phyloP scores from a whole-genome alignment of 2,113 vertebrate species.

The Zosterops japonicus region DNA sequence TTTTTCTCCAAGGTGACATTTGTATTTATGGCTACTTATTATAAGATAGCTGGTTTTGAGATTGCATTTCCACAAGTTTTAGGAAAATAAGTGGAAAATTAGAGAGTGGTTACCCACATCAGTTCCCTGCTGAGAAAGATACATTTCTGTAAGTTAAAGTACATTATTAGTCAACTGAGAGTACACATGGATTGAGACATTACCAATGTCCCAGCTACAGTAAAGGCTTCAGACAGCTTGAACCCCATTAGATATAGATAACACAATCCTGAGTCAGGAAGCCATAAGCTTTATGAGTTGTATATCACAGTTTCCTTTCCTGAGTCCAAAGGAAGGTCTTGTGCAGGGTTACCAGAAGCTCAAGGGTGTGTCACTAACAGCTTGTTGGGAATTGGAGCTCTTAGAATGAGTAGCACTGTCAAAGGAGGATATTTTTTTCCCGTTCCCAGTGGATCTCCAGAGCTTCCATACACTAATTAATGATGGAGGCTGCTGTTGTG shows the following conservation, averaged over 20 bases:
- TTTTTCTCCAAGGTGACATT: background rate
- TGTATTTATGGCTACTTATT: background rate
- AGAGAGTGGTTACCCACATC: background rate
- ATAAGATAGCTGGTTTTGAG: background rate
- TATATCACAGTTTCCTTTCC: background rate
- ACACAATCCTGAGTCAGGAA: background rate
- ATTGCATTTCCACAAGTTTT: background rate
- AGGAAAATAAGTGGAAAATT: background rate
- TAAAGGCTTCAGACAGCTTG: background rate
- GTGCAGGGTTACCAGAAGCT: conserved; percentile 20
- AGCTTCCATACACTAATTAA: conserved; percentile 58
- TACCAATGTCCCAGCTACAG: background rate
- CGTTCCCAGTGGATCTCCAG: conserved; percentile 29
- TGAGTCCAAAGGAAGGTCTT: background rate
- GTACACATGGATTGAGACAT: background rate
- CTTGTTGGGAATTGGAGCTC: conserved; percentile 25
- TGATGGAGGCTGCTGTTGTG: conserved; percentile 55
- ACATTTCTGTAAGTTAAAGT: background rate
- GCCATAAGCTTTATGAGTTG: background rate
- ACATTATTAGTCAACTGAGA: background rate
- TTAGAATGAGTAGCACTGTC: conserved; percentile 6
- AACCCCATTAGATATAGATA: background rate
- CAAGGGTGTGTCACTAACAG: conserved; percentile 34
- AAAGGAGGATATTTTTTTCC: conserved; percentile 18
- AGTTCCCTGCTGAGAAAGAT: background rate